These are phyloP conservation scores for Cyprinodon brontotheroides DNA, from an alignment of 2,113 vertebrate genomes.

Conservation along the genomic window DNA sequence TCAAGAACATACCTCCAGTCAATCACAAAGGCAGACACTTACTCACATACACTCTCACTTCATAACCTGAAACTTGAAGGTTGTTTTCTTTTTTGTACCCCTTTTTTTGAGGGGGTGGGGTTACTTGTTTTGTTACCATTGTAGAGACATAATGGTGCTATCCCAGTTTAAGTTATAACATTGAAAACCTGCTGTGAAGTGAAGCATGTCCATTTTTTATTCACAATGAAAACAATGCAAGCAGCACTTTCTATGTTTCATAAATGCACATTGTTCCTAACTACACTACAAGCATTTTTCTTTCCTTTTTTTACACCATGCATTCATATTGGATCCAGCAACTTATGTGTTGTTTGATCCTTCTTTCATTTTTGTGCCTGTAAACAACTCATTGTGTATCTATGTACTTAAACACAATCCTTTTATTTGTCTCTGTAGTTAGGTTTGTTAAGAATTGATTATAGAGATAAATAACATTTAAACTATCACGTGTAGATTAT, in stretches of 20 bases:
- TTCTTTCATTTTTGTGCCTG: not conserved
- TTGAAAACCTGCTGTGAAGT: not conserved
- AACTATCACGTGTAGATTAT: too few relatives aligned
- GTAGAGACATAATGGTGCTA: not conserved
- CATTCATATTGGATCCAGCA: not conserved
- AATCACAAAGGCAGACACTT: slow-evolving; percentile 1
- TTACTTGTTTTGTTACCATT: not conserved
- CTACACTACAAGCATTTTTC: not conserved
- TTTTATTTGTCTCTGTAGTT: not conserved
- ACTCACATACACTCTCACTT: not conserved
- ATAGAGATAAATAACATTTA: not conserved
- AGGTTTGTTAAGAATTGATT: not conserved
- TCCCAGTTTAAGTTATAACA: not conserved
- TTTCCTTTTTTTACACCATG: not conserved
- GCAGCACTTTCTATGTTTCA: not conserved
- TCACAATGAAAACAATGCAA: not conserved
- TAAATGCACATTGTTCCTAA: not conserved
- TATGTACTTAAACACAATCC: not conserved
- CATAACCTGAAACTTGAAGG: not conserved
- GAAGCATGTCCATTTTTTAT: not conserved
- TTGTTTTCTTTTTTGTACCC: not conserved
- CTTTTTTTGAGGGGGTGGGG: too few relatives aligned
- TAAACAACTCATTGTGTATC: not conserved
- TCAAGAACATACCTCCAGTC: not conserved
- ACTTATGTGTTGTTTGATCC: not conserved